Base-by-base conservation (phyloP, 2,888 invertebrate species). In the Sialis lutaria region DNA sequence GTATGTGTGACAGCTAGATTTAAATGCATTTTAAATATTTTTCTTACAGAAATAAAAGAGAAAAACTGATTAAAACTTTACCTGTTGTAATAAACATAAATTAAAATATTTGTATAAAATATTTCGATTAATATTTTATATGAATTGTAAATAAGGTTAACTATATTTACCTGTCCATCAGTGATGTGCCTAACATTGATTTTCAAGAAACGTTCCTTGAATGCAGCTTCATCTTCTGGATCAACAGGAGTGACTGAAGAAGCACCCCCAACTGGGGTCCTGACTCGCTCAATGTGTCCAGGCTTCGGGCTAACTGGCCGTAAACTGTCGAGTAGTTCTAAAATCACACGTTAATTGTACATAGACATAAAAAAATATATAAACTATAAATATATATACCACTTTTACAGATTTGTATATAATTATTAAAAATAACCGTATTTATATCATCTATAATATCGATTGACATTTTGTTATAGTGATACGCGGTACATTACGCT, bases 161-260 rank as follows among this genome's bases (percentile, higher is more conserved):
- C 6, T 10, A 7, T 37, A 9, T 9, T 56, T 59, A 81, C 77
- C 75, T 91, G 87, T 57, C 92, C 88, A 69, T 92, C 89, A 50
- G 93, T 89, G 64, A 92, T 87, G 66, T 92, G 89, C 52, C 88
- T 76, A 49, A 89, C 89, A 64, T 90, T 89, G 60, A 92, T 90
- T 70, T 91, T 90, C 58, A 92, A 78, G 69, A 91, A 91, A 55
- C 86, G 74, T 66, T 85, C 81, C 55, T 82, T 83, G 50, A 77
- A 78, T 52, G 74, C 73, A 57, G 77, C 76, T 53, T 75, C 73
- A 51, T 73, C 71, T 46, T 66, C 66, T 34, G 57, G 65, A 68
- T 50, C 69, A 58, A 54, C 55, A 54, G 54, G 50, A 8, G 56
- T 55, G 33, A 59, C 57, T 47, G 64, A 60, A 48, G 60, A 61